These are phyloP conservation scores for Macrosiphum euphorbiae DNA, from an alignment of 2,888 invertebrate species.

Conservation along the genomic window DNA sequence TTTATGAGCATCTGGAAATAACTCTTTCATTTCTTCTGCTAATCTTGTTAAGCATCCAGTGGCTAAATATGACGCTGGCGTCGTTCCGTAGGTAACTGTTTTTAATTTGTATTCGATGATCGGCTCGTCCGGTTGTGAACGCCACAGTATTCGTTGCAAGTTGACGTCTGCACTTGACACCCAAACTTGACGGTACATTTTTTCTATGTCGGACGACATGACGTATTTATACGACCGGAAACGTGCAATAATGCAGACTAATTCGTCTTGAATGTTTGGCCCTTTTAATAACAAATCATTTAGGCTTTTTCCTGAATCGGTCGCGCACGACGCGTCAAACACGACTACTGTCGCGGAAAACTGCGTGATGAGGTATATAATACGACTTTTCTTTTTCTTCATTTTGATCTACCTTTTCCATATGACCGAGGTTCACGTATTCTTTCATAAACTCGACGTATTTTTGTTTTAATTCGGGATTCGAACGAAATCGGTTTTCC, in stretches of 20 bases:
- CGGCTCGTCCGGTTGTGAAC: background rate
- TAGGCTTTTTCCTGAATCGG: too few relatives aligned
- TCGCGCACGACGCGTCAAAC: too few relatives aligned
- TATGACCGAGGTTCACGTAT: background rate
- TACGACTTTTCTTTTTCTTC: background rate
- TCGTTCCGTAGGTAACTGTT: constrained; percentile 15
- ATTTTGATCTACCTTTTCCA: background rate
- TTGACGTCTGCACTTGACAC: background rate
- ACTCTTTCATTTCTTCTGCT: too few relatives aligned
- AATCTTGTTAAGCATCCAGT: background rate
- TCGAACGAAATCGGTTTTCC: background rate
- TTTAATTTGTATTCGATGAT: background rate
- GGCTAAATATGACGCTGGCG: background rate
- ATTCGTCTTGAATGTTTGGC: constrained; percentile 32
- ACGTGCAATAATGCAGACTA: background rate
- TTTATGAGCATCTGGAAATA: too few relatives aligned
- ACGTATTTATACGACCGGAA: constrained; percentile 20
- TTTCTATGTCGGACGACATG: constrained; percentile 17
- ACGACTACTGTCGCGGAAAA: too few relatives aligned
- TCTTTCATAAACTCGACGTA: background rate
- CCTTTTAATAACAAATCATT: background rate
- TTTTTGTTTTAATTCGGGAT: background rate
- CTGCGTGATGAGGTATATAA: too few relatives aligned
- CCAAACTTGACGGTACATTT: constrained; percentile 39
- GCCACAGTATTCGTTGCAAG: constrained; percentile 34